Evolutionary conservation across 1,140 invertebrate genomes (phyloP), one percentile per base, ranked within the genome.

Genomic region (Cardiocondyla obscurior): DNA sequence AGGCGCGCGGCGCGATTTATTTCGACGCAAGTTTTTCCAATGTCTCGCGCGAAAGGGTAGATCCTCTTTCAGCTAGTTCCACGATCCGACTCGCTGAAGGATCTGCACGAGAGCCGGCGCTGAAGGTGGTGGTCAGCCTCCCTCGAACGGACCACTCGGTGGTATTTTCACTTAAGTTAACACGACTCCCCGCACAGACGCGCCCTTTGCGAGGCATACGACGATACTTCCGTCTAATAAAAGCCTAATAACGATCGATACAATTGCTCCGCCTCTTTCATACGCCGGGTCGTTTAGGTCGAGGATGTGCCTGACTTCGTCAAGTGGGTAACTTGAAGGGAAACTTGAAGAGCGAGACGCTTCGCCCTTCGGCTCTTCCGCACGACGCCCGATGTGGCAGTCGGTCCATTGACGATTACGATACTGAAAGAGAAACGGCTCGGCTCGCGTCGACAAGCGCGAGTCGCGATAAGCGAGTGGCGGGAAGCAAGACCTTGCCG

Each of bases 81-180:
- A 28, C 55, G 81, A 83, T 46, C 73, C 65, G 62, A 88, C 87
- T 88, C 87, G 46, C 62, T 76, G 49, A 88, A 64, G 62, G 87
- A 85, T 85, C 85, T 62, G 82, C 62, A 22, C 81, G 76, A 2
- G 85, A 74, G 67, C 65, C 65, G 83, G 74, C n/a, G 76, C 53
- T 25, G 73, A 70, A 81, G 82, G 62, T 64, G 69, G 85, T 70
- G 82, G 86, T 81, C 85, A 87, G 86, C 62, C 55, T 49, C 72
- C 69, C 57, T 58, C 53, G 57, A 64, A 14, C 39, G 82, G 90
- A 92, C 92, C 92, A 57, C 91, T 90, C 65, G 88, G 89, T 77
- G 92, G 69, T 91, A 88, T 90, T 88, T 93, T 91, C 91, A 93
- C 92, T 93, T 91, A 92, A 93, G 89, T 86, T 90, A 90, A 93